Evolutionary conservation across 2,888 invertebrate genomes (phyloP).

Genomic region (Hypercompe scribonia): DNA sequence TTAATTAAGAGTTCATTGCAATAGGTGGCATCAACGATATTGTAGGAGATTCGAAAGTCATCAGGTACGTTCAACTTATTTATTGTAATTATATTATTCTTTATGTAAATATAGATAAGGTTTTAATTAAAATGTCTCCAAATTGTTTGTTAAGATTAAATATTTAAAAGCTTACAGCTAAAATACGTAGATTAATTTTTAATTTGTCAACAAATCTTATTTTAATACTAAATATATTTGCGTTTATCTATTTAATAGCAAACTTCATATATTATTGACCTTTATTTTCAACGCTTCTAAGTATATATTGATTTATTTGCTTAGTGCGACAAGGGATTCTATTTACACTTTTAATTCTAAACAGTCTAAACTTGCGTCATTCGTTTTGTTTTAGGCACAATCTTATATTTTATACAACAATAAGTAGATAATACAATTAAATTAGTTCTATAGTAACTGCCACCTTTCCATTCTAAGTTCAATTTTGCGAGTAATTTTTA

Average conservation of each 20-base stretch:
- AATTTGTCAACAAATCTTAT: neutral
- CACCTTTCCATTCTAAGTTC: too few relatives aligned
- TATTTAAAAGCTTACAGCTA: neutral
- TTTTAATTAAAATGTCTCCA: constrained; percentile 6
- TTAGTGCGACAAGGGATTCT: too few relatives aligned
- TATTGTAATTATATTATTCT: neutral
- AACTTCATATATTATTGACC: neutral
- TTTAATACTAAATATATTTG: too few relatives aligned
- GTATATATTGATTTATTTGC: too few relatives aligned
- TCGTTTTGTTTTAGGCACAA: too few relatives aligned
- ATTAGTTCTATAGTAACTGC: too few relatives aligned
- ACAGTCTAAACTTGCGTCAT: too few relatives aligned
- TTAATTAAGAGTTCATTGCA: constrained; percentile 3
- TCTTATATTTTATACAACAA: too few relatives aligned
- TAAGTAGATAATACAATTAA: too few relatives aligned
- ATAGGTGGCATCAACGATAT: constrained; percentile 8
- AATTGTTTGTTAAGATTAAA: constrained; percentile 1
- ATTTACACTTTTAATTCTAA: too few relatives aligned
- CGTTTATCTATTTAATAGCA: neutral
- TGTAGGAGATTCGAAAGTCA: constrained; percentile 40
- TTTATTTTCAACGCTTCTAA: neutral
- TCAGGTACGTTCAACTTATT: constrained; percentile 11
- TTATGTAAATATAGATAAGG: neutral
- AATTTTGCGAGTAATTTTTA: neutral
- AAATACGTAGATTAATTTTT: neutral